Percentiles rank a stretch among this genome's conserved stretches.
Evolutionary conservation across 2,113 vertebrate genomes (phyloP).

Genomic region (Phaetusa simplex): DNA sequence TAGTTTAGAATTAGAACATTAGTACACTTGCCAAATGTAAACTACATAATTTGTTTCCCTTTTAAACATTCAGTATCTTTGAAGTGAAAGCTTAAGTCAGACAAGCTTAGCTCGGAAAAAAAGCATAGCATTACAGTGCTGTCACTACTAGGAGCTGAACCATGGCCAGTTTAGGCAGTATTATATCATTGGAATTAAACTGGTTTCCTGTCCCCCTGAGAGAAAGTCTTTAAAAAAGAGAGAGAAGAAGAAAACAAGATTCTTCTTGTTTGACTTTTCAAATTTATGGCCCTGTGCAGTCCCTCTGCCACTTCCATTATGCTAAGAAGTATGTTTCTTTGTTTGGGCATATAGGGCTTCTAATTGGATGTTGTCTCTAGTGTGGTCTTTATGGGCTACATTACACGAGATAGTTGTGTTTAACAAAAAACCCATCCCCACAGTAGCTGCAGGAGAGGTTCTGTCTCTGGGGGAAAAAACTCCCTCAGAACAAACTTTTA

Average conservation of each 20-base stretch:
- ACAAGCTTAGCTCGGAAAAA: neutral
- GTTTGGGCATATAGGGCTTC: neutral
- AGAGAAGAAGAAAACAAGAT: slow-evolving; percentile 67
- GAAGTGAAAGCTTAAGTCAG: slow-evolving; percentile 1
- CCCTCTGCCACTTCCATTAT: neutral
- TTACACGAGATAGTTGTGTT: neutral
- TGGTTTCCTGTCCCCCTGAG: slow-evolving; percentile 67
- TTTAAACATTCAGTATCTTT: neutral
- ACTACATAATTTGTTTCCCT: neutral
- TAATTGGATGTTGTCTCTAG: neutral
- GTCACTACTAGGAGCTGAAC: slow-evolving; percentile 60
- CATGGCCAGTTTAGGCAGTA: slow-evolving; percentile 47
- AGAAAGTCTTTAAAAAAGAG: slow-evolving; percentile 57
- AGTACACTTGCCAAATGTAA: neutral
- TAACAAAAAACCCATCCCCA: neutral
- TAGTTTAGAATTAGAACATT: neutral
- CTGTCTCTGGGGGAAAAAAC: neutral
- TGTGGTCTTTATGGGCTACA: neutral
- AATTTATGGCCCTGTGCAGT: neutral
- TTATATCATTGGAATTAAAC: slow-evolving; percentile 70
- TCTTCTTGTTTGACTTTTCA: slow-evolving; percentile 50
- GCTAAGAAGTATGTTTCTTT: neutral
- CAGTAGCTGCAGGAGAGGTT: neutral
- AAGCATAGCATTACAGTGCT: slow-evolving; percentile 58
- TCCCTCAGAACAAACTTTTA: neutral